Evolutionary conservation across 2,113 vertebrate species (phyloP).

Genomic region (Corynorhinus townsendii): DNA sequence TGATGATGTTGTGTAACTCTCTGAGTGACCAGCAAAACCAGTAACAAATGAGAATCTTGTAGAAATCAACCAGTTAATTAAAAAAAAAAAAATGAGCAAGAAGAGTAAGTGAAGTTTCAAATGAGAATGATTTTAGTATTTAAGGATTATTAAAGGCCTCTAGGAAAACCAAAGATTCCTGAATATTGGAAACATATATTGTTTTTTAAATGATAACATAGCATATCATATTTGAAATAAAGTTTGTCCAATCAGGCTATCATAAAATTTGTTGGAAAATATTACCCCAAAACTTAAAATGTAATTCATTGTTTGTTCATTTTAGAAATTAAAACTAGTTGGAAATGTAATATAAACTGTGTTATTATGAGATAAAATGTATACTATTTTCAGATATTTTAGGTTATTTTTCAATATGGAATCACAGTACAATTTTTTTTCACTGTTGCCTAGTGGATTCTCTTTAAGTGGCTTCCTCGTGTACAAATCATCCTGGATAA

Average conservation of each 20-base stretch:
- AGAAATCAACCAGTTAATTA: neutral
- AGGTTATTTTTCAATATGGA: neutral
- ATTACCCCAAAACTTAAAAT: neutral
- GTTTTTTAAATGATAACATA: neutral
- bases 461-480: neutral
- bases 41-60: neutral
- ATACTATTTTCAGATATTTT: neutral
- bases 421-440: neutral
- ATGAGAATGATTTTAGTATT: neutral
- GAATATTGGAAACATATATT: neutral
- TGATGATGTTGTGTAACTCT: neutral
- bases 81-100: neutral
- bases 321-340: slow-evolving; percentile 23
- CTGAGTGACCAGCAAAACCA: neutral
- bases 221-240: slow-evolving; percentile 10
- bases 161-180: neutral
- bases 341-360: neutral
- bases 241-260: neutral
- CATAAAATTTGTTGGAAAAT: neutral
- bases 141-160: neutral
- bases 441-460: neutral
- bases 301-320: neutral
- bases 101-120: neutral
- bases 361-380: neutral
- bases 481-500: neutral